Evolutionary conservation across 2,797 vertebrate species (phyloP).

Genomic region (Lacerta bilineata): DNA sequence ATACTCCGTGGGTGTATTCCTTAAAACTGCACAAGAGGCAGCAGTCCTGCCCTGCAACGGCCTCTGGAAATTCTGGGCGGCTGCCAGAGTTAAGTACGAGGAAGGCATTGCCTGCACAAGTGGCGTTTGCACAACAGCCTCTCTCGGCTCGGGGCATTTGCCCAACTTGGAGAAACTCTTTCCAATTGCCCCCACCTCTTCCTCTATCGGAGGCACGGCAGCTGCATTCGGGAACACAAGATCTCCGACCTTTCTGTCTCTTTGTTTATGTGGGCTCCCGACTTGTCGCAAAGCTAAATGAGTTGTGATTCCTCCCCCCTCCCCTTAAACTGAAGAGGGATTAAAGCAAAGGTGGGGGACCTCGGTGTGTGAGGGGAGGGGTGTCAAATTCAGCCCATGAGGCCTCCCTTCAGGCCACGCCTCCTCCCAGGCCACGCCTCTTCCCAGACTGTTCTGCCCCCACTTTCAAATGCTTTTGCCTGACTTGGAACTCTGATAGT

Average conservation of each 20-base stretch:
- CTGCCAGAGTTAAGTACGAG: conserved; percentile 57
- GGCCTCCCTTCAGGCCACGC: no score
- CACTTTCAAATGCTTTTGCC: no score
- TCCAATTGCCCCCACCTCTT: conserved; percentile 43
- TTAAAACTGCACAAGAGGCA: conserved; percentile 71
- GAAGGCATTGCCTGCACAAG: conserved; percentile 67
- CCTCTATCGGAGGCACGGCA: conserved; percentile 43
- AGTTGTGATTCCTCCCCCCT: not conserved
- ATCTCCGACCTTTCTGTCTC: not conserved
- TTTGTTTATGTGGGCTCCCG: not conserved
- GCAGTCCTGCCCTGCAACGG: conserved; percentile 71
- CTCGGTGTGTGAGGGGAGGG: no score
- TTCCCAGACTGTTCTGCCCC: no score
- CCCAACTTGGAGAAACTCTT: conserved; percentile 64
- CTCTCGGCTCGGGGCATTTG: conserved; percentile 45
- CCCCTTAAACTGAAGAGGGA: no score
- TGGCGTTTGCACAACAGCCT: conserved; percentile 64
- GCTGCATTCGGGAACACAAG: conserved; percentile 49
- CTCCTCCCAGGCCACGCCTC: no score
- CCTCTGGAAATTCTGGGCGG: conserved; percentile 71
- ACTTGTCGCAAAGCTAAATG: not conserved
- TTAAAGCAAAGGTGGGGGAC: not conserved
- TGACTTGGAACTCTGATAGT: no score
- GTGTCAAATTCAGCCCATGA: no score
- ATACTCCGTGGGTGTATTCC: conserved; percentile 70